Evolutionary conservation across 2,113 vertebrate genomes (phyloP).

Genomic region (Microtus montanus): DNA sequence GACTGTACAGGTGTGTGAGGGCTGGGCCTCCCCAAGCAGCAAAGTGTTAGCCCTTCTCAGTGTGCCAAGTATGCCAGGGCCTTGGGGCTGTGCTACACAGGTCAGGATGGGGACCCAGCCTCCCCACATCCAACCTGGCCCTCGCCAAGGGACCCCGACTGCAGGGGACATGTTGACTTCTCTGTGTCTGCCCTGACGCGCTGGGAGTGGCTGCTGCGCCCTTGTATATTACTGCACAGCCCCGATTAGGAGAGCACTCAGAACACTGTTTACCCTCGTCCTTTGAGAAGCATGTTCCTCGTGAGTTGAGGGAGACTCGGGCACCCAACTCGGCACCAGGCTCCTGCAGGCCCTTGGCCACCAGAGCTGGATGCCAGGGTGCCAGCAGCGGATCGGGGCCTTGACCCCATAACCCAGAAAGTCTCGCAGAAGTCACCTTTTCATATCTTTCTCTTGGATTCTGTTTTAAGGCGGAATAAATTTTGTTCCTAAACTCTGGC

Average conservation of each 20-base stretch:
- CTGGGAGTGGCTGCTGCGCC: slow-evolving; percentile 36
- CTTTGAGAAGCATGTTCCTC: slow-evolving; percentile 85
- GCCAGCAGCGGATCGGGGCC: slow-evolving; percentile 75
- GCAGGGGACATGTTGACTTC: background rate
- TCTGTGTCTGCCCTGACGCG: background rate
- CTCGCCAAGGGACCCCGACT: background rate
- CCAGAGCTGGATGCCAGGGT: background rate
- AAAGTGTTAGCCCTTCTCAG: background rate
- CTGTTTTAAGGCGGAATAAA: slow-evolving; percentile 93
- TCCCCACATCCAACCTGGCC: background rate
- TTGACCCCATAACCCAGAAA: slow-evolving; percentile 81
- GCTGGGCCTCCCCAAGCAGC: background rate
- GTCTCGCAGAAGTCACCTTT: slow-evolving; percentile 86
- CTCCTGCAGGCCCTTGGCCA: background rate
- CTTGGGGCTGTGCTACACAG: background rate
- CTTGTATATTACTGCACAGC: slow-evolving; percentile 86
- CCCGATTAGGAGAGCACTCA: slow-evolving; percentile 85
- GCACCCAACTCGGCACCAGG: background rate
- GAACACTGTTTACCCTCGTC: slow-evolving; percentile 87
- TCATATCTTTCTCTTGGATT: slow-evolving; percentile 90
- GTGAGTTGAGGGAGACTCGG: slow-evolving; percentile 58
- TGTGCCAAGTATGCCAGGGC: background rate
- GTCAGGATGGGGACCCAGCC: too few relatives aligned
- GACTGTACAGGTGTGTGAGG: background rate
- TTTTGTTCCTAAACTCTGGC: slow-evolving; percentile 86